A percentile compares a stretch with the other conserved stretches of the same genome.
Conservation (phyloP, 1,140 invertebrate species). For the Bombus sylvicola region DNA sequence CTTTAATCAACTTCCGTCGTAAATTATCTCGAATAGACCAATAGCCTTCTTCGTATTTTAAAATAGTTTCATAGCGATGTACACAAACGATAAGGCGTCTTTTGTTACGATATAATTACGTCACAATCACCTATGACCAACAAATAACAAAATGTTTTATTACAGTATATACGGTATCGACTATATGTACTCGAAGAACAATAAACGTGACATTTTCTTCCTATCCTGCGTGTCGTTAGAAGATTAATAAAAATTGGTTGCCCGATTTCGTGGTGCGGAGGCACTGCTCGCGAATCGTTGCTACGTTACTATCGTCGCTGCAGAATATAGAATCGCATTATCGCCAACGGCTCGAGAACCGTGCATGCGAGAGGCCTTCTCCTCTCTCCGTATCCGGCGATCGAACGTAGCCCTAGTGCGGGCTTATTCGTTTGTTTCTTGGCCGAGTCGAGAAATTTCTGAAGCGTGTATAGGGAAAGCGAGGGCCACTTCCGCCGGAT, state of each 20-base stretch:
- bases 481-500: constrained; percentile 54
- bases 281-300: background rate
- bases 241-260: background rate
- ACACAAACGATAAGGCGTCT: too few relatives aligned
- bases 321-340: constrained; percentile 13
- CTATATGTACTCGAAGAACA: too few relatives aligned
- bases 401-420: background rate
- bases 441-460: constrained; percentile 39
- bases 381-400: background rate
- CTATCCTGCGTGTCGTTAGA: background rate
- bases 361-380: background rate
- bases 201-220: accelerated
- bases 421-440: constrained; percentile 13
- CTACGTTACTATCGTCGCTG: constrained; percentile 1
- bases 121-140: too few relatives aligned
- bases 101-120: background rate
- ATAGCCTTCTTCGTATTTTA: accelerated
- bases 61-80: background rate
- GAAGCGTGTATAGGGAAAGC: constrained; percentile 45
- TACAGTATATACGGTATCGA: too few relatives aligned
- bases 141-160: too few relatives aligned
- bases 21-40: background rate
- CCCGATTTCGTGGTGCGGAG: background rate
- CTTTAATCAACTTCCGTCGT: background rate
- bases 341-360: background rate